phyloP scores from a whole-genome alignment of 1,140 invertebrate genomes.

The Sinella curviseta region DNA sequence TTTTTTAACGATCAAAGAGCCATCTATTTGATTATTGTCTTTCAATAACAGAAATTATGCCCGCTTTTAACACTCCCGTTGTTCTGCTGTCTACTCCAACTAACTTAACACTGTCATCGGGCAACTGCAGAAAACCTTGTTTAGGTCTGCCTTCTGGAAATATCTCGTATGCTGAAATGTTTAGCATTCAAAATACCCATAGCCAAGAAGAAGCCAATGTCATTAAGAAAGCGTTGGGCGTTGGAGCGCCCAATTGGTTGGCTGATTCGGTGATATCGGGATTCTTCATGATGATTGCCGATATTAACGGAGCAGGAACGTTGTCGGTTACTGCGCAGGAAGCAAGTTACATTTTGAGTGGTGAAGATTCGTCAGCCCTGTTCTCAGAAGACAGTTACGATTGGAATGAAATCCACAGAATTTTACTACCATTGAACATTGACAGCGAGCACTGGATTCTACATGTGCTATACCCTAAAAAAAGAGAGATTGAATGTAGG shows the following conservation, averaged over 20 bases:
- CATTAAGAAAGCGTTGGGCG: not conserved
- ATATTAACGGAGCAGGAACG: not conserved
- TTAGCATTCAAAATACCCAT: not conserved
- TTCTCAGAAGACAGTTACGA: not conserved
- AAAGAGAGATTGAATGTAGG: not conserved
- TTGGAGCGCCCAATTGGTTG: not conserved
- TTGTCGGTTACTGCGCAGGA: not conserved
- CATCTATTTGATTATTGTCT: not conserved
- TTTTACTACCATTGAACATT: not conserved
- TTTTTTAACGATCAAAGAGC: not conserved
- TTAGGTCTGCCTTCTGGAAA: not conserved
- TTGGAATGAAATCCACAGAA: not conserved
- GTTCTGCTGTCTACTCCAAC: not conserved
- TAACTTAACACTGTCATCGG: not conserved
- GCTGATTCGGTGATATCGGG: not conserved
- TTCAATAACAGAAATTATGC: not conserved
- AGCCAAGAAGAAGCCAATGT: not conserved
- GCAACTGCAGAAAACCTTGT: not conserved
- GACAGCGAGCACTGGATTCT: not conserved
- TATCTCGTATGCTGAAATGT: not conserved
- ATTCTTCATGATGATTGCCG: not conserved
- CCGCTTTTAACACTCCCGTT: not conserved
- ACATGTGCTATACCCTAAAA: not conserved
- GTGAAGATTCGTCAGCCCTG: not conserved
- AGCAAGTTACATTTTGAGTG: not conserved